These are phyloP conservation scores for Eilema depressum DNA, from an alignment of 2,888 invertebrate genomes.

Conservation along the genomic window DNA sequence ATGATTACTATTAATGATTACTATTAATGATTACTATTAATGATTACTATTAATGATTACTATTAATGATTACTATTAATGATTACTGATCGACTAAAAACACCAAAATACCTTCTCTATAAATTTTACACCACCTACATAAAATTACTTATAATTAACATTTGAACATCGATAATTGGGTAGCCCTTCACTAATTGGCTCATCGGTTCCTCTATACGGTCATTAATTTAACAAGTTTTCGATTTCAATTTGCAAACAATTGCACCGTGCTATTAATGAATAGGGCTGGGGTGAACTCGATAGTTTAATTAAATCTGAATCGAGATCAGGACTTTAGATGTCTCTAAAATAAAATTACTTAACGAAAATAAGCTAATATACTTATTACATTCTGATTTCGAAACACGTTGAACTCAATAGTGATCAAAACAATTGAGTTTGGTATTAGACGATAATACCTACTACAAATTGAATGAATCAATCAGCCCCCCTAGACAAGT, in stretches of 20 bases:
- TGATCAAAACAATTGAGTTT: too few relatives aligned
- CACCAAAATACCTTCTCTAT: background rate
- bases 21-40: too few relatives aligned
- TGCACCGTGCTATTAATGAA: conserved; percentile 48
- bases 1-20: too few relatives aligned
- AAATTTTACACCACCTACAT: conserved; percentile 24
- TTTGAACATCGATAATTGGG: conserved; percentile 56
- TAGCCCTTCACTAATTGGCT: conserved; percentile 66
- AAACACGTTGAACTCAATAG: too few relatives aligned
- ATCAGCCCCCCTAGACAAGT: too few relatives aligned
- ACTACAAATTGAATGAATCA: too few relatives aligned
- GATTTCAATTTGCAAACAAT: conserved; percentile 76
- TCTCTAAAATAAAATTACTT: background rate
- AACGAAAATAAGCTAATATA: too few relatives aligned
- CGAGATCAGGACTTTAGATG: background rate
- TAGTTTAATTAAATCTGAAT: conserved; percentile 15
- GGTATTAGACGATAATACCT: too few relatives aligned
- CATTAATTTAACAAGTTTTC: conserved; percentile 78
- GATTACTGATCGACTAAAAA: background rate
- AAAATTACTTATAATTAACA: conserved; percentile 39
- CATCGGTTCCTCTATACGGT: conserved; percentile 51
- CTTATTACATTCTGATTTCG: too few relatives aligned
- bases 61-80: background rate
- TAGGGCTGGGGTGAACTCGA: conserved; percentile 39
- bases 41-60: too few relatives aligned